These are phyloP conservation scores for human (Homo sapiens) DNA, from an alignment of 2,113 vertebrate species.

Conservation along the genomic window DNA sequence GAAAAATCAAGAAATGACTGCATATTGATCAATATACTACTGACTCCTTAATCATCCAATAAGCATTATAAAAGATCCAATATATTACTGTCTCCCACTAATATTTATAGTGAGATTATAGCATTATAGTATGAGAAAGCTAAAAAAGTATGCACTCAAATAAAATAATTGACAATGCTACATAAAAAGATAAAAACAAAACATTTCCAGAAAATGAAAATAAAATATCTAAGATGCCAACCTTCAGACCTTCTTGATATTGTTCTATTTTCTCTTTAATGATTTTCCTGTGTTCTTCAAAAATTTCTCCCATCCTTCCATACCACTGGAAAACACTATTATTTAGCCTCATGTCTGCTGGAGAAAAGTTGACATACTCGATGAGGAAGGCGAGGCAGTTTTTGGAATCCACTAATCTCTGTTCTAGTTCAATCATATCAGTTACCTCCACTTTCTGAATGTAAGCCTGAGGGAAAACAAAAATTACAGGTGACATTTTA, in stretches of 20 bases:
- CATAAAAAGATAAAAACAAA: background rate
- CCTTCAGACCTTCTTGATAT: slow-evolving; percentile 91
- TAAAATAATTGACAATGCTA: background rate
- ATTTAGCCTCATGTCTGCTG: slow-evolving; percentile 87
- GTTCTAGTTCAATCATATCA: slow-evolving; percentile 86
- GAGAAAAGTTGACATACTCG: slow-evolving; percentile 85
- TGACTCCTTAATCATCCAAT: background rate
- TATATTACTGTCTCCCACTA: background rate
- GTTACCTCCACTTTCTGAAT: slow-evolving; percentile 83
- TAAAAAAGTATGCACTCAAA: background rate
- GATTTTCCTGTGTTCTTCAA: slow-evolving; percentile 89
- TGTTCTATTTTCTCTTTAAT: slow-evolving; percentile 85
- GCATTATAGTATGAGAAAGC: background rate
- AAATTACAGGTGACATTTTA: background rate
- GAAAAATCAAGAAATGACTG: background rate
- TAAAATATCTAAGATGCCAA: slow-evolving; percentile 66
- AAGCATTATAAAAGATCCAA: background rate
- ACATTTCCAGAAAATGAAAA: background rate
- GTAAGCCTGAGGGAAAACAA: slow-evolving; percentile 79
- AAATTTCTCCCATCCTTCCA: slow-evolving; percentile 88
- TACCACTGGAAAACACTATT: slow-evolving; percentile 88
- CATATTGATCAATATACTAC: background rate
- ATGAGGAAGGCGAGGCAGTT: slow-evolving; percentile 86
- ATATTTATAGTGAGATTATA: background rate
- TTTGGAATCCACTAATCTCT: slow-evolving; percentile 85